phyloP scores from a whole-genome alignment of 2,113 vertebrate genomes.

The Onychostoma macrolepis region DNA sequence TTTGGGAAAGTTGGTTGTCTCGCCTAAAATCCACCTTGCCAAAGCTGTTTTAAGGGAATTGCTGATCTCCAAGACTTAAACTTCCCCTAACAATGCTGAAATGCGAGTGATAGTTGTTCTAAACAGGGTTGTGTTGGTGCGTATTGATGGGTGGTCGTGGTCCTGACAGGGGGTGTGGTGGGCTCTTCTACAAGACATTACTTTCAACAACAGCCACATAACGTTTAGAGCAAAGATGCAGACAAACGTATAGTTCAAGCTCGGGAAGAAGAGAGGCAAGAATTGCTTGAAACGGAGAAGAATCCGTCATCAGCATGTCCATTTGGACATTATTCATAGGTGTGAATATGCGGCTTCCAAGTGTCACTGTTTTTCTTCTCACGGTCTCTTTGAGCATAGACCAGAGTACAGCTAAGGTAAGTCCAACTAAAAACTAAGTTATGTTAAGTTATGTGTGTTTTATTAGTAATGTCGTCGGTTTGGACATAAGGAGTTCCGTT shows the following conservation, averaged over 20 bases:
- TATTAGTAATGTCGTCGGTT: background rate
- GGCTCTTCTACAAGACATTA: slow-evolving; percentile 67
- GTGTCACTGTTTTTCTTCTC: slow-evolving; percentile 63
- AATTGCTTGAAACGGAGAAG: slow-evolving; percentile 44
- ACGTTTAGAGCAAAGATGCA: slow-evolving; percentile 76
- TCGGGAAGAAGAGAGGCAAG: slow-evolving; percentile 59
- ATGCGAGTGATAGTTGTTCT: slow-evolving; percentile 70
- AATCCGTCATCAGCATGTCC: slow-evolving; percentile 56
- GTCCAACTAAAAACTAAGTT: slow-evolving; percentile 11
- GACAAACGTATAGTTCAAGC: slow-evolving; percentile 64
- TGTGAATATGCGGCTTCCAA: slow-evolving; percentile 66
- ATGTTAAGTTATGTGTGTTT: background rate
- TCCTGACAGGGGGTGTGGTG: slow-evolving; percentile 73
- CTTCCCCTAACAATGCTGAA: slow-evolving; percentile 68
- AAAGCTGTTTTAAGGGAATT: slow-evolving; percentile 21
- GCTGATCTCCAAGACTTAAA: slow-evolving; percentile 50
- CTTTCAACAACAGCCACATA: slow-evolving; percentile 70
- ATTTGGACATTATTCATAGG: slow-evolving; percentile 49
- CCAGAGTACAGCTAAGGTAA: slow-evolving; percentile 70
- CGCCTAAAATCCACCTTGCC: slow-evolving; percentile 5
- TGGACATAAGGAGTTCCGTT: background rate
- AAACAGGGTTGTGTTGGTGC: slow-evolving; percentile 60
- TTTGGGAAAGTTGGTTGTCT: background rate
- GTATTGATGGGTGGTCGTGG: slow-evolving; percentile 72
- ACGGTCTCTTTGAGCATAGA: slow-evolving; percentile 61